phyloP scores from a whole-genome alignment of 2,888 invertebrate species.

The Ommatoiulus sabulosus region DNA sequence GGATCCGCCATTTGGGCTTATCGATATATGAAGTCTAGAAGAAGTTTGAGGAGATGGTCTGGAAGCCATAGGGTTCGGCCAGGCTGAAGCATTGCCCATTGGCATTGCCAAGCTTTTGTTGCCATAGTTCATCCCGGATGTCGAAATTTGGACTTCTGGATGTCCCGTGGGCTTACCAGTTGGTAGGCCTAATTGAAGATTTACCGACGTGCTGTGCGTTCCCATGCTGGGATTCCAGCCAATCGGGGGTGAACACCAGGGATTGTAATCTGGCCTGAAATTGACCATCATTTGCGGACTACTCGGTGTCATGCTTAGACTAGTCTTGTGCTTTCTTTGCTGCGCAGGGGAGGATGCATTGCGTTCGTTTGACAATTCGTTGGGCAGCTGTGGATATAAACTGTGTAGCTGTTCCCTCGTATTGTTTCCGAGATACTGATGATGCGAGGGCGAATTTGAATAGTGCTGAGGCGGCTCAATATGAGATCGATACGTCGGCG shows the following conservation, averaged over 20 bases:
- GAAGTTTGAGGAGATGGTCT: background rate
- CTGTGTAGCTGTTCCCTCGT: slow-evolving; percentile 23
- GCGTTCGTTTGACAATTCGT: slow-evolving; percentile 6
- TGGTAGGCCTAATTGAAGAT: slow-evolving; percentile 49
- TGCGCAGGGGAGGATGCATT: slow-evolving; percentile 17
- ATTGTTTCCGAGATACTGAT: slow-evolving; percentile 14
- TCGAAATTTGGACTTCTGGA: slow-evolving; percentile 48
- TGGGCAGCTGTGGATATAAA: slow-evolving; percentile 40
- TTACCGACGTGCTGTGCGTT: slow-evolving; percentile 57
- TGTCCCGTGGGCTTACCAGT: background rate
- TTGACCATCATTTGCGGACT: slow-evolving; percentile 52
- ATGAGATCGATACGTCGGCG: slow-evolving; percentile 54
- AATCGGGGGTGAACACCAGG: background rate
- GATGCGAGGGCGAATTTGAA: background rate
- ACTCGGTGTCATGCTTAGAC: slow-evolving; percentile 57
- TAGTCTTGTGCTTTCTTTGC: slow-evolving; percentile 55
- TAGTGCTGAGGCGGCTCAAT: slow-evolving; percentile 35
- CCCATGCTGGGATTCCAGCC: slow-evolving; percentile 28
- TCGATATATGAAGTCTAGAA: slow-evolving; percentile 54
- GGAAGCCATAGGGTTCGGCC: background rate
- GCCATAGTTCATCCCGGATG: slow-evolving; percentile 38
- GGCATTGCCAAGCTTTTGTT: background rate
- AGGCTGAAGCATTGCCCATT: background rate
- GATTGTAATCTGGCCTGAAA: background rate
- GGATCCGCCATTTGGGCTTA: slow-evolving; percentile 44